phyloP scores from a whole-genome alignment of 2,888 invertebrate genomes.

The Chymomyza amoena region DNA sequence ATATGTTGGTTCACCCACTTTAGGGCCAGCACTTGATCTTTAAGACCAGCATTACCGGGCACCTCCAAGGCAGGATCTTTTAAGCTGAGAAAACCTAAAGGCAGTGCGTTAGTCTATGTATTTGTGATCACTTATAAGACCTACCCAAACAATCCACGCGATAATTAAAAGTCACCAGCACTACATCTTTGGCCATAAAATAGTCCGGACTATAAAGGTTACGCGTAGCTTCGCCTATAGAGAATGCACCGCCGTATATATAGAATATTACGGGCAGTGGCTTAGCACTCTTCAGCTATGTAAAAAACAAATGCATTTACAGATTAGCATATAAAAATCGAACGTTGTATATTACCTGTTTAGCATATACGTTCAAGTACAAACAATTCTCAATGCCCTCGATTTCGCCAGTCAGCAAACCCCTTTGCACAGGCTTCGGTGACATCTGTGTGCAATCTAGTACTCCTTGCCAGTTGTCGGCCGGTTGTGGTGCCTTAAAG shows the following conservation, averaged over 20 bases:
- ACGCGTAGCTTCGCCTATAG: slow-evolving; percentile 75
- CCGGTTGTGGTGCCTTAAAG: slow-evolving; percentile 77
- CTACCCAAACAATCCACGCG: slow-evolving; percentile 76
- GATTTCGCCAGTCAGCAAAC: slow-evolving; percentile 53
- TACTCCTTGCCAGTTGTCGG: slow-evolving; percentile 76
- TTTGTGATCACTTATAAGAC: slow-evolving; percentile 19
- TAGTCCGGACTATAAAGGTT: slow-evolving; percentile 77
- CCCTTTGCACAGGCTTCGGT: slow-evolving; percentile 71
- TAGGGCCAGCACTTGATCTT: slow-evolving; percentile 80
- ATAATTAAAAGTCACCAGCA: slow-evolving; percentile 79
- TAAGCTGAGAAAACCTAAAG: slow-evolving; percentile 79
- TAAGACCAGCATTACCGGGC: slow-evolving; percentile 80
- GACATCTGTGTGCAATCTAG: slow-evolving; percentile 74
- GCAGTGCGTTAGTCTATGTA: neutral
- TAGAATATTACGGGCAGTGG: slow-evolving; percentile 78
- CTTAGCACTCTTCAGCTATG: slow-evolving; percentile 31
- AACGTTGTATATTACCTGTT: slow-evolving; percentile 54
- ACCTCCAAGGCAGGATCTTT: slow-evolving; percentile 79
- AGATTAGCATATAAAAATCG: neutral
- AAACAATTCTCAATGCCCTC: slow-evolving; percentile 80
- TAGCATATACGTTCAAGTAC: slow-evolving; percentile 79
- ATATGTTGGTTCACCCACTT: slow-evolving; percentile 80
- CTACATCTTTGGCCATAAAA: slow-evolving; percentile 78
- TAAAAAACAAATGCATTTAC: neutral
- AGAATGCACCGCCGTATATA: slow-evolving; percentile 80